Conservation (phyloP, 2,113 vertebrate species). For the Sula dactylatra region DNA sequence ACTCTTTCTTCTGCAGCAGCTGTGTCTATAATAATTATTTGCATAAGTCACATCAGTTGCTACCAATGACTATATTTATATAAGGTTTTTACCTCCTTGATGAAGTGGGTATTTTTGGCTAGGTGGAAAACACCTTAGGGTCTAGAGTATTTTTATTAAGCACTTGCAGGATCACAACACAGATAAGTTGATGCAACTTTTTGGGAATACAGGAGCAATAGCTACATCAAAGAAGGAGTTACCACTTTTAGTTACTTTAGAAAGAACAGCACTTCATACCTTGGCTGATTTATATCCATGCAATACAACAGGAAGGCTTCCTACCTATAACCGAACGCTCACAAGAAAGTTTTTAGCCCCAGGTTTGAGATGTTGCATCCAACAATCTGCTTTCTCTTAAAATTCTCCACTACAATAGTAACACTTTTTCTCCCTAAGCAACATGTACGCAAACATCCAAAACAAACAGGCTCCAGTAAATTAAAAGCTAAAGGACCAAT, state of each 20-base stretch:
- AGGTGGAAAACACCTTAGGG: not conserved
- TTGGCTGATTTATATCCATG: not conserved
- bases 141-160: not conserved
- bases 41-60: not conserved
- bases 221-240: not conserved
- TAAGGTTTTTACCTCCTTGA: not conserved
- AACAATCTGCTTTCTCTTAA: not conserved
- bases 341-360: not conserved
- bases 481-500: not conserved
- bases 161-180: not conserved
- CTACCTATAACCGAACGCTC: not conserved
- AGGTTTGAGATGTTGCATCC: not conserved
- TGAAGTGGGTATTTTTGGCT: not conserved
- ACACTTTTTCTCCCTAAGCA: not conserved
- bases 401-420: not conserved
- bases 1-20: not conserved
- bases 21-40: not conserved
- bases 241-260: not conserved
- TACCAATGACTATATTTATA: not conserved
- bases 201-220: not conserved
- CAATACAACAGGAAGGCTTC: not conserved
- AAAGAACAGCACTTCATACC: not conserved
- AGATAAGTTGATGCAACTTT: not conserved
- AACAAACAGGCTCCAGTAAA: not conserved
- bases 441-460: not conserved